phyloP scores from a whole-genome alignment of 2,797 vertebrate genomes.

The Gorsachius magnificus region DNA sequence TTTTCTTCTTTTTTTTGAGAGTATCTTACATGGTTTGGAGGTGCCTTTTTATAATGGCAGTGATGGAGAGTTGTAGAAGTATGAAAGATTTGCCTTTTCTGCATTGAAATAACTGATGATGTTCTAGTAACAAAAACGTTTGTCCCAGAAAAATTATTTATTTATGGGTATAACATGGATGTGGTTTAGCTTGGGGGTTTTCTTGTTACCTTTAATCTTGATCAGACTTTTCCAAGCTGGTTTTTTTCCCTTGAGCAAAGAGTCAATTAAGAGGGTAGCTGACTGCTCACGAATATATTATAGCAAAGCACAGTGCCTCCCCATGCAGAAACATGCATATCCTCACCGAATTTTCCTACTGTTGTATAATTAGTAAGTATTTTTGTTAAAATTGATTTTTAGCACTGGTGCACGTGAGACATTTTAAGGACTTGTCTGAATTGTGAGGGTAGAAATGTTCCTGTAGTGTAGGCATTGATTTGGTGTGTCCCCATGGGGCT shows the following conservation, averaged over 20 bases:
- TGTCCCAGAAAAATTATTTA: not conserved
- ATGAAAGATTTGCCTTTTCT: not conserved
- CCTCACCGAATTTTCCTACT: not conserved
- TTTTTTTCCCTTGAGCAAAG: not conserved
- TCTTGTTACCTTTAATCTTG: not conserved
- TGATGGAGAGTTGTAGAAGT: not conserved
- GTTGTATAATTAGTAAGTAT: not conserved
- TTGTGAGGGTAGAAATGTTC: not conserved
- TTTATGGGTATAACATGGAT: not conserved
- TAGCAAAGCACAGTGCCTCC: not conserved
- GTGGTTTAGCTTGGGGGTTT: not conserved
- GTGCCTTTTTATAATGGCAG: not conserved
- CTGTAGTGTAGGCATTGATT: not conserved
- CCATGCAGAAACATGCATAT: not conserved
- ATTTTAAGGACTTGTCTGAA: not conserved
- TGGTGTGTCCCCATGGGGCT: not conserved
- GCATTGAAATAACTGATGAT: not conserved
- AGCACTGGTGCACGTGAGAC: not conserved
- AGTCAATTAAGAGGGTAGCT: not conserved
- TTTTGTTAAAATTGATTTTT: not conserved
- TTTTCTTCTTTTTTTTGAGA: not conserved
- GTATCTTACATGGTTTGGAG: not conserved
- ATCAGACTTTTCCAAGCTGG: not conserved
- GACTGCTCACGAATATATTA: not conserved
- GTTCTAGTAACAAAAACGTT: not conserved